Base-by-base conservation (phyloP, 1,140 invertebrate genomes). In the Ephestia elutella region DNA sequence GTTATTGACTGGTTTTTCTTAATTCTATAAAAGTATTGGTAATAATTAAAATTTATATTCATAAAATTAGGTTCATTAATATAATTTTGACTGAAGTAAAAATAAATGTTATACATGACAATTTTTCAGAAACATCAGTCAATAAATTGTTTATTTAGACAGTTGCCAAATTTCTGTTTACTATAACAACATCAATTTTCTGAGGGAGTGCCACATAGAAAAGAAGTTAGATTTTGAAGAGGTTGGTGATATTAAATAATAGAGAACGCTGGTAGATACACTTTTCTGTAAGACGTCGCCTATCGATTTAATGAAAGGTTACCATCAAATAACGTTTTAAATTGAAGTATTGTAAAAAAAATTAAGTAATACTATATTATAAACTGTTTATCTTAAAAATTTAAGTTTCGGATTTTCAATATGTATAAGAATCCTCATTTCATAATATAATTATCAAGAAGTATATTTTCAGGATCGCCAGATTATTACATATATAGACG, bases 101-200 rank as follows among this genome's bases (percentile, higher is more conserved):
- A n/a, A n/a, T n/a, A n/a, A n/a, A n/a, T n/a, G n/a, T n/a, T n/a
- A n/a, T n/a, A n/a, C n/a, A n/a, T n/a, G n/a, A n/a, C n/a, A n/a
- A n/a, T n/a, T n/a, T 49, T 15, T 49, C 5, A 20, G 49, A 53
- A 53, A 25, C 1, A 53, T 25, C 21, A 53, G 50, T 15, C 50
- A 53, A 25, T 53, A 21, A 20, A 50, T 13, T n/a, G n/a, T n/a
- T n/a, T n/a, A 7, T 5, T 25, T 53, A 20, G 50, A 53, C 20
- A 53, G 50, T 53, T 53, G 28, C 21, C 21, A 15, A 25, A 53
- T 25, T 44, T 51, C 18, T 10, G 54, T 60, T n/a, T 60, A 64
- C 58, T 54, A 60, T 38, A 54, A 64, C 58, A 57, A 64, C 62
- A 64, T 64, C 62, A 21, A 64, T 4, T 56, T 54, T 49, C 38